Conservation (phyloP, 2,797 vertebrate genomes). For the Syngnathus acus region DNA sequence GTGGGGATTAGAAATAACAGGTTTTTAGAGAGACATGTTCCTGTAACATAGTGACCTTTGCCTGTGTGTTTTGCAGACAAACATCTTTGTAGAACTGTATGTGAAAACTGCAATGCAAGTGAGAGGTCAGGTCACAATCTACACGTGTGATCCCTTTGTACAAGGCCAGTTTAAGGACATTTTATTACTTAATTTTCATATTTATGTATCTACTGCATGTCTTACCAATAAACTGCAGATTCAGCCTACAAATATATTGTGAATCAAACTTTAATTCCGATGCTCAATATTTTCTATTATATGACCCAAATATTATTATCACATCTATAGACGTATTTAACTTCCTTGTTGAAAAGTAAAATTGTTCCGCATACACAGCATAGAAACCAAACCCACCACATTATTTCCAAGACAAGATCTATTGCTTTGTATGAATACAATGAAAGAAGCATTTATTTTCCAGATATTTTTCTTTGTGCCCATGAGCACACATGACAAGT, state of each 20-base stretch:
- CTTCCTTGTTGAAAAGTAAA: neutral
- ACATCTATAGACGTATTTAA: neutral
- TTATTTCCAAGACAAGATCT: constrained; percentile 67
- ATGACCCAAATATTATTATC: neutral
- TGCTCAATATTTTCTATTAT: neutral
- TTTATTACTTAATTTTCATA: too few relatives aligned
- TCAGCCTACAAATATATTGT: neutral
- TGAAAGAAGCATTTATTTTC: constrained; percentile 91
- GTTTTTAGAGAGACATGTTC: too few relatives aligned
- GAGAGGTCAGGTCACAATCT: too few relatives aligned
- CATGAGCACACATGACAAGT: constrained; percentile 85
- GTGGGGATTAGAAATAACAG: neutral
- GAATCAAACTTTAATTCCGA: neutral
- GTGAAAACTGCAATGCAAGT: neutral
- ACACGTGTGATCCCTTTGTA: too few relatives aligned
- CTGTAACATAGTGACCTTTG: neutral
- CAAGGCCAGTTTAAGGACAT: too few relatives aligned
- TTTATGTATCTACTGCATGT: too few relatives aligned
- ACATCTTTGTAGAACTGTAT: neutral
- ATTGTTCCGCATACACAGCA: neutral
- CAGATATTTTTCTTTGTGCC: constrained; percentile 79
- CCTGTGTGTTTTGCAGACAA: neutral
- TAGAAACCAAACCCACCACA: neutral
- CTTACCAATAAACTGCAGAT: neutral
- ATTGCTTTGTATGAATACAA: constrained; percentile 95